These are phyloP conservation scores for Zaprionus kolodkinae DNA, from an alignment of 1,140 invertebrate species.

Conservation along the genomic window DNA sequence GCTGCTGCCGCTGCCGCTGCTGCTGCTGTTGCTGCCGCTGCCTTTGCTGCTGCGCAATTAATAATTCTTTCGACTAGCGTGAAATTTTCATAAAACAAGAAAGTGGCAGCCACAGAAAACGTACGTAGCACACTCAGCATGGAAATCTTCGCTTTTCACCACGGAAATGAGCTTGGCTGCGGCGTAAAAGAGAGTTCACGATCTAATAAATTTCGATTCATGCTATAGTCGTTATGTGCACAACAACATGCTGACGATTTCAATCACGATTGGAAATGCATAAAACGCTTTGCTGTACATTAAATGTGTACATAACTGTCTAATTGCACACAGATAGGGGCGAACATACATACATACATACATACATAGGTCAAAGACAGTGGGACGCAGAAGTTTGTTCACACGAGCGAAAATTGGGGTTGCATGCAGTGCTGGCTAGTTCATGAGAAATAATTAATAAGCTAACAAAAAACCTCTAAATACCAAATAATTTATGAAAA, in stretches of 20 bases:
- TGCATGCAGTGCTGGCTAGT: background rate
- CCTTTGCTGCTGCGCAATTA: constrained; percentile 73
- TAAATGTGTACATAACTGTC: background rate
- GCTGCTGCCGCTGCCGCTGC: constrained; percentile 35
- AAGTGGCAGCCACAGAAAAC: constrained; percentile 74
- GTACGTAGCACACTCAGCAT: constrained; percentile 61
- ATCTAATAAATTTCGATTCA: constrained; percentile 71
- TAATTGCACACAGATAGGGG: background rate
- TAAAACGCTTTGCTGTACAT: background rate
- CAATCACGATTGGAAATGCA: constrained; percentile 12
- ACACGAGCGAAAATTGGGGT: background rate
- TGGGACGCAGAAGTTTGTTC: background rate
- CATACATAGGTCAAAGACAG: background rate
- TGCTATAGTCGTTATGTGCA: constrained; percentile 49
- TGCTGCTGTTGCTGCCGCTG: constrained; percentile 56
- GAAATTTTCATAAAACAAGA: constrained; percentile 79
- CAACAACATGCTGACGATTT: background rate
- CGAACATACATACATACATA: background rate
- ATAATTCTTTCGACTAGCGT: constrained; percentile 82
- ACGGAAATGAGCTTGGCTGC: constrained; percentile 57
- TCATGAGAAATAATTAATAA: background rate
- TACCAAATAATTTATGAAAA: no score
- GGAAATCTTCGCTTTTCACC: constrained; percentile 76
- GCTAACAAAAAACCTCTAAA: no score
- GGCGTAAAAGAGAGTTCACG: constrained; percentile 64